Evolutionary conservation across 2,888 invertebrate genomes (phyloP).

Genomic region (Drosophila longiperda): DNA sequence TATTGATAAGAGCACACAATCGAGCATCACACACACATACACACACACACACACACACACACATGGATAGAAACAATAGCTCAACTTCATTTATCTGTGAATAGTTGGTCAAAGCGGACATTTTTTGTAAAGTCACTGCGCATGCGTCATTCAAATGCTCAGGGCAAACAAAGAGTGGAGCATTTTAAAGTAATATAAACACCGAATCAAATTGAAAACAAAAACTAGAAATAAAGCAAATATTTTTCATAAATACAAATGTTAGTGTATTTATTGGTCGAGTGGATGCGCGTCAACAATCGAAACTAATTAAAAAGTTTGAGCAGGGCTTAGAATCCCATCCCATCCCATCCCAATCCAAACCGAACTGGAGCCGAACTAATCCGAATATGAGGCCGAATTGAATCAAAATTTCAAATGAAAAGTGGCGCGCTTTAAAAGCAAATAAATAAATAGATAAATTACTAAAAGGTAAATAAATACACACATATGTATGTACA

Average conservation of each 20-base stretch:
- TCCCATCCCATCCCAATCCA: constrained; percentile 16
- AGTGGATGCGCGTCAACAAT: constrained; percentile 52
- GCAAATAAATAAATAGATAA: constrained; percentile 80
- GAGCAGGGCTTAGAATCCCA: constrained; percentile 51
- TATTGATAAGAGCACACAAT: constrained; percentile 40
- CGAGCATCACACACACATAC: constrained; percentile 3
- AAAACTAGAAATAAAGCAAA: constrained; percentile 51
- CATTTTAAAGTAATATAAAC: constrained; percentile 72
- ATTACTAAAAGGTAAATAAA: constrained; percentile 81
- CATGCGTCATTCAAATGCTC: constrained; percentile 66
- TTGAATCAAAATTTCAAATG: constrained; percentile 31
- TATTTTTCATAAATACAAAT: constrained; percentile 60
- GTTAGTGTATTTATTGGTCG: constrained; percentile 40
- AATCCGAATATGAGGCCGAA: constrained; percentile 14
- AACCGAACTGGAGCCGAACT: constrained; percentile 20
- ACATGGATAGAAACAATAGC: constrained; percentile 18
- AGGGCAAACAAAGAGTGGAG: constrained; percentile 66
- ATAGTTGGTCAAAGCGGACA: constrained; percentile 73
- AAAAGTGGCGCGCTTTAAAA: constrained; percentile 74
- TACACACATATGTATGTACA: constrained; percentile 47
- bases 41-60: constrained; percentile 4
- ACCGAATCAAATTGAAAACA: constrained; percentile 46
- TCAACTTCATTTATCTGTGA: constrained; percentile 59
- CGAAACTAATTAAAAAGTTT: constrained; percentile 70
- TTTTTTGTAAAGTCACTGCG: constrained; percentile 71